Evolutionary conservation across 1,140 invertebrate genomes (phyloP), one percentile per base, ranked within the genome.

Genomic region (Drosophila teissieri): DNA sequence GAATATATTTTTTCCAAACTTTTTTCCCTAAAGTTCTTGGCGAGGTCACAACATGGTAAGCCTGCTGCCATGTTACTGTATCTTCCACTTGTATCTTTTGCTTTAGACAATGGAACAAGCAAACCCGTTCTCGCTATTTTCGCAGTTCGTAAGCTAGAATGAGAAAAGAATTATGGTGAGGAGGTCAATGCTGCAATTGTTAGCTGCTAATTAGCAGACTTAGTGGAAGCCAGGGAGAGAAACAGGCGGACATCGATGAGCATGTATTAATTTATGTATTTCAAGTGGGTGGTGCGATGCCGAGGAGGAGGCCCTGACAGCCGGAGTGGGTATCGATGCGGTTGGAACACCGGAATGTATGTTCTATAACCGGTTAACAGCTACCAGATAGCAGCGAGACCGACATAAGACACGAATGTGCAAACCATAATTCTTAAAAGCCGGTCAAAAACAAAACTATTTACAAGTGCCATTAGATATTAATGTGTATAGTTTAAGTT

Each of bases 161-260:
- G 56, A 64, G 62, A 74, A 56, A 74, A 81, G 42, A 86, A 86
- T 74, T 78, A 78, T 86, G 82, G 37, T 49, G 61, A 68, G 65
- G 65, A 86, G 82, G 82, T 86, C 82, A 86, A 86, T 88, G 82
- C 63, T 88, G 83, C 82, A 88, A 86, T 88, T 86, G 75, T 86
- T 79, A 88, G 76, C 83, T 86, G 75, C 79, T 83, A 86, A 86
- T 86, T 88, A 86, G 83, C 83, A 88, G 82, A 79, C 78, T 64
- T 36, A 53, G 55, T 54, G 48, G 60, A 46, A 53, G 54, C 39
- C 45, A 54, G 36, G 7, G 49, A 39, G 48, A 36, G 15, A 5
- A 15, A 36, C 39, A 49, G 39, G 7, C 17, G 34, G 17, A 56
- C 36, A 34, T 24, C 45, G 55, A 45, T 40, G 36, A 63, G 56